A percentile compares a stretch with the other conserved stretches of the same genome.
These are phyloP conservation scores for Nothoprocta pentlandii DNA, from an alignment of 2,113 vertebrate genomes.

Conservation along the genomic window DNA sequence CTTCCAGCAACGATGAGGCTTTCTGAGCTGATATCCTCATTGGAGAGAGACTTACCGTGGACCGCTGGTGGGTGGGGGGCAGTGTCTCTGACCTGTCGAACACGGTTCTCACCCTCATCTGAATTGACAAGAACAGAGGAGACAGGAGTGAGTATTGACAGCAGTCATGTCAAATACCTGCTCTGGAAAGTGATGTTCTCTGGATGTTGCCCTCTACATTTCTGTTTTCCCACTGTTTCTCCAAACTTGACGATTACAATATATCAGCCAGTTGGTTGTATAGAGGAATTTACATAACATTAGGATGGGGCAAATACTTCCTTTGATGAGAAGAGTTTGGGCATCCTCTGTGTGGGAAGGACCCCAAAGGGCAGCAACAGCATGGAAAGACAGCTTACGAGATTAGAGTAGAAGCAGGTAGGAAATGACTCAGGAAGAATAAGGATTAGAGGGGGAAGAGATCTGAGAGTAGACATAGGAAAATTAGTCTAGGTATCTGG, in stretches of 20 bases:
- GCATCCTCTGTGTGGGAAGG: neutral
- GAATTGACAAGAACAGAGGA: neutral
- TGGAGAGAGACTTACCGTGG: slow-evolving; percentile 15
- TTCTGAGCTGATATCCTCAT: neutral
- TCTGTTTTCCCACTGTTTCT: neutral
- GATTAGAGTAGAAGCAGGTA: neutral
- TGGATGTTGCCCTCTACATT: neutral
- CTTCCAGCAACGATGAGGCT: neutral
- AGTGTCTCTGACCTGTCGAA: slow-evolving; percentile 48
- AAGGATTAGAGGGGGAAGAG: neutral
- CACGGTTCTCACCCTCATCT: neutral
- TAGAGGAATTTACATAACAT: accelerated
- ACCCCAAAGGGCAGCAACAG: neutral
- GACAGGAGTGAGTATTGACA: neutral
- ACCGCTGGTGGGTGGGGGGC: neutral
- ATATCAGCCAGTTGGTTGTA: neutral
- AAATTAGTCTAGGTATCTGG: neutral
- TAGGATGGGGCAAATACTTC: neutral
- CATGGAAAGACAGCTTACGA: neutral
- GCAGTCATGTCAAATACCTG: neutral
- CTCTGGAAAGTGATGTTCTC: neutral
- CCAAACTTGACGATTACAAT: neutral
- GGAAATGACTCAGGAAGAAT: neutral
- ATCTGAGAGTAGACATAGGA: neutral
- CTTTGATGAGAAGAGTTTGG: neutral